Base-by-base conservation (phyloP, 1,140 invertebrate species). In the Drosophila yakuba region DNA sequence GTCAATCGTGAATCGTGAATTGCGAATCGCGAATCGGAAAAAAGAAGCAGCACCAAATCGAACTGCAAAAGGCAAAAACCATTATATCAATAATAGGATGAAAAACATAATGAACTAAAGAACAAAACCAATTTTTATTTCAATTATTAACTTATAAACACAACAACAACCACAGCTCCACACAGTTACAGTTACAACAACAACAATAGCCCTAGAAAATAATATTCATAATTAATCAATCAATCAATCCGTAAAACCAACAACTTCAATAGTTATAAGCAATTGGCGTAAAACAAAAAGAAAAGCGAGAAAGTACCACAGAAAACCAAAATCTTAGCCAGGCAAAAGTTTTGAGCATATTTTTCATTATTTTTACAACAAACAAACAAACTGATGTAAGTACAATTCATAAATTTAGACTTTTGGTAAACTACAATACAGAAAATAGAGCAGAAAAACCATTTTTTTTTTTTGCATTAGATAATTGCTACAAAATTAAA, bases 181-280 rank as follows among this genome's bases (percentile, higher is more conserved):
- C 64, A 81, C 71, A 75, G 44, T 66, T 73, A 86, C 83, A 78
- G 15, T 54, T 72, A 86, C 61, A 62, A 48, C 56, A 57, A 61
- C 63, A 88, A 88, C 67, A 88, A 79, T 89, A 88, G 76, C 72
- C 75, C 75, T 88, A 88, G 66, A 60, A 75, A 75, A 88, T 88
- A 86, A 68, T 88, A 82, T 76, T 67, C 79, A 82, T 86, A 71
- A 88, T 73, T 88, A 80, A 90, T 67, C 83, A 76, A 64, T 67
- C 83, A 76, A 64, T 64, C 64, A 68, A 68, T 52, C 59, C 50
- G 38, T 62, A 38, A 63, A 75, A 71, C 56, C 41, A 60, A 63
- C 57, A 63, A 68, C 62, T 66, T 78, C 83, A 86, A 86, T 88
- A 88, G 80, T 54, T 71, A 66, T 88, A 88, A 88, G 83, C 55